Percentiles rank a stretch among this genome's conserved stretches.
phyloP scores from a whole-genome alignment of 2,113 vertebrate species.

The Nestor notabilis region DNA sequence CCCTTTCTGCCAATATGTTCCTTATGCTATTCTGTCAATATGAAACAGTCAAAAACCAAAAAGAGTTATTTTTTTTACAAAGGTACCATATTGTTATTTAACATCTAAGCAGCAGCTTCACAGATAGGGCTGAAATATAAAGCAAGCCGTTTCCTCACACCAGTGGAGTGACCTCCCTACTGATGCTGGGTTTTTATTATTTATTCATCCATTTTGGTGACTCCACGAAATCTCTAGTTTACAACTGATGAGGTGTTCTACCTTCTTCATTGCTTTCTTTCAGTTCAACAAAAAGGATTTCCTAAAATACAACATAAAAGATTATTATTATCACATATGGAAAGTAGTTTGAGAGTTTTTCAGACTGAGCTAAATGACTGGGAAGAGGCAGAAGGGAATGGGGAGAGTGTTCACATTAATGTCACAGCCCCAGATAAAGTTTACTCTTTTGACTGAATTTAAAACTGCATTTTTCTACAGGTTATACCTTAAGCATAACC shows the following conservation, averaged over 20 bases:
- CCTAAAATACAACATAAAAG: background rate
- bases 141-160: background rate
- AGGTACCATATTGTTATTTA: background rate
- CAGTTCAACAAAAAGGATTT: background rate
- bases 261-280: background rate
- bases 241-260: background rate
- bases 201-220: background rate
- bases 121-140: background rate
- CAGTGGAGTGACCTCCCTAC: background rate
- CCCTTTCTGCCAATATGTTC: background rate
- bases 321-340: background rate
- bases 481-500: background rate
- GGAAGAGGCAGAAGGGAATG: background rate
- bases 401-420: background rate
- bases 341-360: background rate
- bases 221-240: background rate
- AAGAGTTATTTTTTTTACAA: background rate
- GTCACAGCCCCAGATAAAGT: background rate
- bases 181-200: background rate
- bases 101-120: background rate
- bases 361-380: background rate
- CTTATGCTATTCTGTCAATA: background rate
- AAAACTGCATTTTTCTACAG: background rate
- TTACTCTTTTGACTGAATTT: background rate
- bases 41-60: background rate